Evolutionary conservation across 2,888 invertebrate genomes (phyloP).

Genomic region (Erebia ligea): DNA sequence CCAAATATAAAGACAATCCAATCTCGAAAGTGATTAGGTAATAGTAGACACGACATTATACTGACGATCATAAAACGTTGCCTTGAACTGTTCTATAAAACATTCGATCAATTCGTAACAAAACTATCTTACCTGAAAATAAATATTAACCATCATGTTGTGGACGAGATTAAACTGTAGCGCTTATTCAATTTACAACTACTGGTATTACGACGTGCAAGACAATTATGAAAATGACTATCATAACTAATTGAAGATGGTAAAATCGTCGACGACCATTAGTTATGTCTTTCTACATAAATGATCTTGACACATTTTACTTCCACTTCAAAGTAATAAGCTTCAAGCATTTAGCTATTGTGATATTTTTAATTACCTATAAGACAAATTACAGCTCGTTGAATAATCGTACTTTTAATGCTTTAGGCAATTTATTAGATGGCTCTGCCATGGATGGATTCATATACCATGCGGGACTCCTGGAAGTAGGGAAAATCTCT

Average conservation of each 20-base stretch:
- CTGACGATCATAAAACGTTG: neutral
- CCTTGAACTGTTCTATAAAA: slow-evolving; percentile 10
- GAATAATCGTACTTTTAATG: neutral
- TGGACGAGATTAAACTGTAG: too few relatives aligned
- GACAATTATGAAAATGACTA: neutral
- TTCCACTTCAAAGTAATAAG: neutral
- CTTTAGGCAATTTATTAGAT: neutral
- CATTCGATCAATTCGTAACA: neutral
- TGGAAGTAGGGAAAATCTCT: too few relatives aligned
- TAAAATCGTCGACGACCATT: neutral
- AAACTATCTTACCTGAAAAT: neutral
- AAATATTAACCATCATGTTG: neutral
- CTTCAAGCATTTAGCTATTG: neutral
- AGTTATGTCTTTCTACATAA: neutral
- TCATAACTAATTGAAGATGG: neutral
- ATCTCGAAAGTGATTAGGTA: neutral
- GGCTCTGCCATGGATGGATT: neutral
- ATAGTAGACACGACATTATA: neutral
- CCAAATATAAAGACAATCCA: slow-evolving; percentile 8
- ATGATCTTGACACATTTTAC: neutral
- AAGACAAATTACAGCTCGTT: neutral
- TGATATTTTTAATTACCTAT: neutral
- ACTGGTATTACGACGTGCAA: neutral
- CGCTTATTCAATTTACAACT: too few relatives aligned
- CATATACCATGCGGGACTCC: too few relatives aligned